Conservation (phyloP, 2,888 invertebrate genomes). For the Luffia ferchaultella region DNA sequence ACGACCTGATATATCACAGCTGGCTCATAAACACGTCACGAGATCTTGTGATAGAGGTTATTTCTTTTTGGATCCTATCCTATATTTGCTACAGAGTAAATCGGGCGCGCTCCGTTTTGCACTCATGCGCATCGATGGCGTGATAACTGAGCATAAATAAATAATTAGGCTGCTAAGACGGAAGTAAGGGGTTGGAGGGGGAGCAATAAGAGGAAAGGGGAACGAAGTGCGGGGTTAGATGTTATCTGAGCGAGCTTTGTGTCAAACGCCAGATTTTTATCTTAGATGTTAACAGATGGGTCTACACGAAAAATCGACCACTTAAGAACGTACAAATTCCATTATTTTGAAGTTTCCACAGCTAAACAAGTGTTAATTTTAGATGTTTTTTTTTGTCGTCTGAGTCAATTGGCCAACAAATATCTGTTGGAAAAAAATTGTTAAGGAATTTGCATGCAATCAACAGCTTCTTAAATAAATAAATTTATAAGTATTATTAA, state of each 20-base stretch:
- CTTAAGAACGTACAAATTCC: no score
- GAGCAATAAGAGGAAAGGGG: constrained; percentile 22
- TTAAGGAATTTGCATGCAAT: no score
- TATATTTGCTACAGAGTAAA: constrained; percentile 24
- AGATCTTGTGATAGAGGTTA: background rate
- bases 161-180: constrained; percentile 48
- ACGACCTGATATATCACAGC: no score
- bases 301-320: no score
- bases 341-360: no score
- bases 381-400: no score
- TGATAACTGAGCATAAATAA: constrained; percentile 60
- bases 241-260: constrained; percentile 61
- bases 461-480: no score
- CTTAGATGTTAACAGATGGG: constrained; percentile 65
- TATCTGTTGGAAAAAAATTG: no score
- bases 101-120: constrained; percentile 37
- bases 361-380: no score
- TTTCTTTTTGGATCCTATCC: background rate
- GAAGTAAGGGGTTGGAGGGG: constrained; percentile 29
- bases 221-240: constrained; percentile 32
- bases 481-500: no score
- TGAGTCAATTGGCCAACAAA: no score
- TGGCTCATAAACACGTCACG: background rate
- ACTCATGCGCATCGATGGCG: constrained; percentile 57
- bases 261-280: constrained; percentile 64